These are phyloP conservation scores for Clarias macrocephalus DNA, from an alignment of 2,113 vertebrate genomes.

Conservation along the genomic window DNA sequence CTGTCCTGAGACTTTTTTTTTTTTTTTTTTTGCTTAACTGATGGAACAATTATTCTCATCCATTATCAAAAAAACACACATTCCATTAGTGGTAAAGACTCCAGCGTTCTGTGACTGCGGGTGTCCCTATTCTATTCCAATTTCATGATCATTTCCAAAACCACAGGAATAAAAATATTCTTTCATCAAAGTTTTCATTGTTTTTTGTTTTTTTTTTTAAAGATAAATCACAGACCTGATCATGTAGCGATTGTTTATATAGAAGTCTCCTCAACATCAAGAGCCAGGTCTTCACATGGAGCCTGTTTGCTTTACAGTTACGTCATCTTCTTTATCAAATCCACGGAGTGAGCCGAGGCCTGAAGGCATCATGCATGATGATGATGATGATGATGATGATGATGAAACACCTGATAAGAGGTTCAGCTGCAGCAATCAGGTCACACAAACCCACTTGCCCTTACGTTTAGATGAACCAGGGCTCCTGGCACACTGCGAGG, in stretches of 20 bases:
- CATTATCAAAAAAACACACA: background rate
- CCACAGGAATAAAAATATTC: background rate
- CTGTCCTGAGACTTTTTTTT: no score
- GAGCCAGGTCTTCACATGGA: background rate
- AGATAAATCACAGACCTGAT: background rate
- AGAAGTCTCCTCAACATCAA: background rate
- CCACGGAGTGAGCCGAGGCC: background rate
- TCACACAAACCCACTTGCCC: background rate
- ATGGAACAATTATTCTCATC: background rate
- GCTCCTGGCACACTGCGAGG: background rate
- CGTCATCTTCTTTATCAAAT: background rate
- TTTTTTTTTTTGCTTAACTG: no score
- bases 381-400: background rate
- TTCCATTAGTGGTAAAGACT: background rate
- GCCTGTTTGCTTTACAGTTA: background rate
- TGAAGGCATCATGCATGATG: background rate
- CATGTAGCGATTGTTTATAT: background rate
- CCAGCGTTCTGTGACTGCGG: background rate
- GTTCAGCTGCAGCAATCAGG: background rate
- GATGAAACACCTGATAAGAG: conserved; percentile 16
- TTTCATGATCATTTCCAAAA: no score
- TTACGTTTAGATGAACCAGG: background rate
- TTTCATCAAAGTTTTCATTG: background rate
- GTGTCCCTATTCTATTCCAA: background rate
- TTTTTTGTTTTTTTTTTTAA: background rate